phyloP scores from a whole-genome alignment of 2,888 invertebrate species.

The Drosophila ustulata region DNA sequence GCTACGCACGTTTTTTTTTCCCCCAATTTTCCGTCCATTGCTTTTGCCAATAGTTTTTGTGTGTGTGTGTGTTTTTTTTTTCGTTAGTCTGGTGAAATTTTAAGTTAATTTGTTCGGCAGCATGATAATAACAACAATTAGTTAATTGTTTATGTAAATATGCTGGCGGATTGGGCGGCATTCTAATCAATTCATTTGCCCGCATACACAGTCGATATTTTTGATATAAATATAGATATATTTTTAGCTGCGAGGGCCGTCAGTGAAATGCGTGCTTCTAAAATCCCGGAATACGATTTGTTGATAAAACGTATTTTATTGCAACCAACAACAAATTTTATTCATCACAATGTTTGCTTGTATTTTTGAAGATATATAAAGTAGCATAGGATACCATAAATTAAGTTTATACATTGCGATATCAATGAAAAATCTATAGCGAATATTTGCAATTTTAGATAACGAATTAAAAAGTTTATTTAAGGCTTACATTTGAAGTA shows the following conservation, averaged over 20 bases:
- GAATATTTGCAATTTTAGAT: too few species aligned
- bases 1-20: conserved; percentile 19
- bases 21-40: background rate
- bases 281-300: too few species aligned
- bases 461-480: too few species aligned
- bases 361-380: too few species aligned
- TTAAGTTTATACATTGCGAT: too few species aligned
- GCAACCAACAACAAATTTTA: too few species aligned
- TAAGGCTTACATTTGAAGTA: too few species aligned
- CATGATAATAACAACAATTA: conserved; percentile 21
- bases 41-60: background rate
- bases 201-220: conserved; percentile 18
- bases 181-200: conserved; percentile 60
- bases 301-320: too few species aligned
- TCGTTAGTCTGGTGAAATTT: conserved; percentile 23
- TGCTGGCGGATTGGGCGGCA: conserved; percentile 42
- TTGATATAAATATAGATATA: conserved; percentile 15
- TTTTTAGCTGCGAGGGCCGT: conserved; percentile 6
- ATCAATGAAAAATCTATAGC: too few species aligned
- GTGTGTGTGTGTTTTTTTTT: background rate
- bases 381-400: too few species aligned
- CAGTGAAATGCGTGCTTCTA: background rate
- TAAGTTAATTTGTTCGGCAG: conserved; percentile 44
- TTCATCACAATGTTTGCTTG: too few species aligned
- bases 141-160: conserved; percentile 62